These are phyloP conservation scores for Arothron firmamentum DNA, from an alignment of 2,113 vertebrate species.

Conservation along the genomic window DNA sequence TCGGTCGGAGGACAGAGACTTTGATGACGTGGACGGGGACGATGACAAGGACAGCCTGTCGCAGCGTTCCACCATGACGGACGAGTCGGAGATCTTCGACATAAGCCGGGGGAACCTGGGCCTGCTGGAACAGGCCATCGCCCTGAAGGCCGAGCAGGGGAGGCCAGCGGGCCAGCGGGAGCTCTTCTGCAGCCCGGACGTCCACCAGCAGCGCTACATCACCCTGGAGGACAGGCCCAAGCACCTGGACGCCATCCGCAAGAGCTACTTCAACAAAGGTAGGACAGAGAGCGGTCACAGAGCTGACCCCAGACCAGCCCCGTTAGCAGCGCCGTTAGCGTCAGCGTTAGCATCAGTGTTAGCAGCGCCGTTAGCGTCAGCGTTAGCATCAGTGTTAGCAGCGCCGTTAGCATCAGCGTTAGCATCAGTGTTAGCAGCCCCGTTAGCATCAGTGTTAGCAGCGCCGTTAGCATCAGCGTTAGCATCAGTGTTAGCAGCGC, in stretches of 20 bases:
- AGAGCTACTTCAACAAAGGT: slow-evolving; percentile 91
- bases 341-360: no score
- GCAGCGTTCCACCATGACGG: slow-evolving; percentile 82
- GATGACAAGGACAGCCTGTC: slow-evolving; percentile 83
- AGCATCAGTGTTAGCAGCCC: no score
- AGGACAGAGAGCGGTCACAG: slow-evolving; percentile 5
- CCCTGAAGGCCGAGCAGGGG: slow-evolving; percentile 93
- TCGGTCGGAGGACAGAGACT: slow-evolving; percentile 80
- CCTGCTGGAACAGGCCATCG: slow-evolving; percentile 95
- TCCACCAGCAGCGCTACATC: slow-evolving; percentile 81
- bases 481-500: no score
- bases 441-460: no score
- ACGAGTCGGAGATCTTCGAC: slow-evolving; percentile 94
- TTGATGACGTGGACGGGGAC: slow-evolving; percentile 71
- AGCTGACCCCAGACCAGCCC: no score
- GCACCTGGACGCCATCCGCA: slow-evolving; percentile 84
- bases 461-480: no score
- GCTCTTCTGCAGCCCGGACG: slow-evolving; percentile 74
- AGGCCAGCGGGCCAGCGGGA: slow-evolving; percentile 77
- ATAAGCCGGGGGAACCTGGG: slow-evolving; percentile 94
- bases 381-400: no score
- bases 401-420: no score
- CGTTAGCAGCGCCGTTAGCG: no score
- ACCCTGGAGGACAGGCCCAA: slow-evolving; percentile 84
- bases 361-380: no score